Conservation (phyloP, 2,113 vertebrate species). For the Myrmophylax atrothorax region DNA sequence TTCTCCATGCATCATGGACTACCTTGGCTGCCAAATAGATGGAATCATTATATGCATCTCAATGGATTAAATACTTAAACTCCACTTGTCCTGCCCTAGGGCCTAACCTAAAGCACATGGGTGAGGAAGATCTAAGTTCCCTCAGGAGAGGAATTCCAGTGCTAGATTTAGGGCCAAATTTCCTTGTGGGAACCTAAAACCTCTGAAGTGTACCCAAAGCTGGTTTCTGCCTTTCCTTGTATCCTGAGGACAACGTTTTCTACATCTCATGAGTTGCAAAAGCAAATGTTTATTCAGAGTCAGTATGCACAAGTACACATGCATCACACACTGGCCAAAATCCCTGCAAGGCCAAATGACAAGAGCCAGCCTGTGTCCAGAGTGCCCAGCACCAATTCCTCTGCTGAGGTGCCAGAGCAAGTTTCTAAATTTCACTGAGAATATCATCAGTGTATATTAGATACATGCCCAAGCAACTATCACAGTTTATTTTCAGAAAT, state of each 20-base stretch:
- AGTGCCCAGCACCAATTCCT: neutral
- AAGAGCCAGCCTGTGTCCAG: neutral
- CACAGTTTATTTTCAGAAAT: neutral
- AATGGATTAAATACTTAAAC: neutral
- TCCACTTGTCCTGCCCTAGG: neutral
- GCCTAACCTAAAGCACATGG: neutral
- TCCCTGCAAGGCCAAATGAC: neutral
- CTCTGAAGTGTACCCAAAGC: neutral
- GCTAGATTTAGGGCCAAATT: neutral
- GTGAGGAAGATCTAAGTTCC: neutral
- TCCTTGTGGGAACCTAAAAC: rapidly evolving
- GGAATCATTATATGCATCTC: neutral
- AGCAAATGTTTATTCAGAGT: neutral
- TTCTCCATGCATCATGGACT: neutral
- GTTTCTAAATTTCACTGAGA: neutral
- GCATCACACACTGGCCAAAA: neutral
- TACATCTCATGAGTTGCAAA: neutral
- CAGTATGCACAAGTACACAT: neutral
- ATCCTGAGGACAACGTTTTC: neutral
- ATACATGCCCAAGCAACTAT: neutral
- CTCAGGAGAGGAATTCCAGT: neutral
- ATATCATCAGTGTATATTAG: neutral
- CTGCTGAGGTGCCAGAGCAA: neutral
- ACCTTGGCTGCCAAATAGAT: neutral
- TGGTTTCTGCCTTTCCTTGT: neutral